phyloP scores from a whole-genome alignment of 1,140 invertebrate species.

The Phortica variegata region DNA sequence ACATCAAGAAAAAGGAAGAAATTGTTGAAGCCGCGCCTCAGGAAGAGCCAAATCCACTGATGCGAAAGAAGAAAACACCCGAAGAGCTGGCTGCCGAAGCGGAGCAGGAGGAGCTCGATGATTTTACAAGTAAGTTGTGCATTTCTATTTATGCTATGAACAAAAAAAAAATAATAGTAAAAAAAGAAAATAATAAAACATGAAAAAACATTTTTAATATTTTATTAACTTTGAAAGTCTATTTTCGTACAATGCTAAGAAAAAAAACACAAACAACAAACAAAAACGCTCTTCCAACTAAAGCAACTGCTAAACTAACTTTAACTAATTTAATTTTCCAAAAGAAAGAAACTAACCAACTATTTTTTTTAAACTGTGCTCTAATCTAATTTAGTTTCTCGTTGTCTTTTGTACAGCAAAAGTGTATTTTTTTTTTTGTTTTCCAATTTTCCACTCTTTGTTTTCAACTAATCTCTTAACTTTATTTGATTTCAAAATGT shows the following conservation, averaged over 20 bases:
- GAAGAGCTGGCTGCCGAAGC: constrained; percentile 94
- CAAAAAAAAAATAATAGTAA: neutral
- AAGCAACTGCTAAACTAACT: neutral
- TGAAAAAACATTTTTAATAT: too few relatives aligned
- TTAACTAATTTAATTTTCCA: neutral
- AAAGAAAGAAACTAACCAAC: constrained; percentile 2
- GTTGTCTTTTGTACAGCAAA: too few relatives aligned
- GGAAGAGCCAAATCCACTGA: constrained; percentile 85
- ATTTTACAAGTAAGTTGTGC: constrained; percentile 88
- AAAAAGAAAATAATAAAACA: neutral
- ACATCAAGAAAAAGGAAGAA: constrained; percentile 96
- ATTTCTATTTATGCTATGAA: neutral
- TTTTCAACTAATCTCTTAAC: too few relatives aligned
- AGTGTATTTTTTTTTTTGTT: too few relatives aligned
- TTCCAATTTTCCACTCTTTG: too few relatives aligned
- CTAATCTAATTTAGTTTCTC: constrained; percentile 1
- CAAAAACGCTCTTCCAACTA: too few relatives aligned
- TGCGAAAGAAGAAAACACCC: constrained; percentile 97
- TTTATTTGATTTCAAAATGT: too few relatives aligned
- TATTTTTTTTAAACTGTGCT: constrained; percentile 1
- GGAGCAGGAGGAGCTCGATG: constrained; percentile 90
- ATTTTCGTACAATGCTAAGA: too few relatives aligned
- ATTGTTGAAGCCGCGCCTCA: constrained; percentile 73
- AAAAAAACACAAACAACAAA: too few relatives aligned
- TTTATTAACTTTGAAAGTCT: too few relatives aligned